Evolutionary conservation across 1,140 invertebrate species (phyloP).

Genomic region (Palaemon carinicauda): DNA sequence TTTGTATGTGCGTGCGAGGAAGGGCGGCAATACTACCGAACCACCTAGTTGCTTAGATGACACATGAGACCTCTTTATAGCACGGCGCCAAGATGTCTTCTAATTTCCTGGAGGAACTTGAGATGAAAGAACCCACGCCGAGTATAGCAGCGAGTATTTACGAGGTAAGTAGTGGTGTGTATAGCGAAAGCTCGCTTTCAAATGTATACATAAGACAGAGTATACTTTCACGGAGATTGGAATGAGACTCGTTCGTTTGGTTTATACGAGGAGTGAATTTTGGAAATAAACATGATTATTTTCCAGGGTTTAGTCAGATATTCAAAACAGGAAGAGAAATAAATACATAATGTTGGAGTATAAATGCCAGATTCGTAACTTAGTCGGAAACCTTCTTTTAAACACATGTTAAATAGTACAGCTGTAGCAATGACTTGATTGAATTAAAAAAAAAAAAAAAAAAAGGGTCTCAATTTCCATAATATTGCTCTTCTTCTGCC

Average conservation of each 20-base stretch:
- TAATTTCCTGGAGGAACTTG: conserved; percentile 46
- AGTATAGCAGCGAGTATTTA: conserved; percentile 53
- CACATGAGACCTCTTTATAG: background rate
- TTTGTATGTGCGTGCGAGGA: background rate
- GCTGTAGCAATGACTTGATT: no score
- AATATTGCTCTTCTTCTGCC: no score
- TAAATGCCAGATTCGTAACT: no score
- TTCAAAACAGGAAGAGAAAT: background rate
- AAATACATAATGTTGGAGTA: no score
- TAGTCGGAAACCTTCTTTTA: no score
- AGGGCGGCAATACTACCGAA: background rate
- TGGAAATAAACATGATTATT: background rate
- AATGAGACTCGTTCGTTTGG: background rate
- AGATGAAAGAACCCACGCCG: conserved; percentile 55
- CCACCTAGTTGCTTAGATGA: background rate
- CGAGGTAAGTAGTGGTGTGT: conserved; percentile 39
- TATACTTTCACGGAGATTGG: background rate
- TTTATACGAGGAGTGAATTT: background rate
- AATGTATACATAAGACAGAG: background rate
- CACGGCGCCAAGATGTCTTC: conserved; percentile 11
- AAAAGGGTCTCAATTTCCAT: no score
- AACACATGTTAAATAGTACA: no score
- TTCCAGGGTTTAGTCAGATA: no score
- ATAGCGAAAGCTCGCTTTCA: background rate
- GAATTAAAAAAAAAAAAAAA: no score